phyloP scores from a whole-genome alignment of 2,888 invertebrate species.

The Desoria tigrina region DNA sequence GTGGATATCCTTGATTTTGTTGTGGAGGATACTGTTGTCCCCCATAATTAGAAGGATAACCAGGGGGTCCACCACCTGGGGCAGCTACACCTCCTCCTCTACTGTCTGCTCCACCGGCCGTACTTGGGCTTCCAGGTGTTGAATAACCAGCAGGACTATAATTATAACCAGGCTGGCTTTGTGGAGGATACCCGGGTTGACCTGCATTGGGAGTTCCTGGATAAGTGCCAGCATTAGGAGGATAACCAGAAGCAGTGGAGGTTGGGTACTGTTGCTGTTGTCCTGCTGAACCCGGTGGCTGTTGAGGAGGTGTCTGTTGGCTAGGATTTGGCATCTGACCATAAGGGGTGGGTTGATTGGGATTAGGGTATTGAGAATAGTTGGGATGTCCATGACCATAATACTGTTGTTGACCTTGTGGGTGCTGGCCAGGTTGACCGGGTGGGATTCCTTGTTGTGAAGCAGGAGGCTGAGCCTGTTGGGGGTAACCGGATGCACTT shows the following conservation, averaged over 20 bases:
- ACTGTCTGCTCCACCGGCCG: constrained; percentile 50
- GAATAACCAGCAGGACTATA: constrained; percentile 63
- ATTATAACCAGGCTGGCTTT: constrained; percentile 61
- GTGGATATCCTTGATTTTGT: constrained; percentile 52
- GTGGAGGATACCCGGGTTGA: constrained; percentile 58
- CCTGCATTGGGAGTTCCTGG: constrained; percentile 39
- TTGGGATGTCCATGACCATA: constrained; percentile 47
- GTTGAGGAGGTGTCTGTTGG: constrained; percentile 35
- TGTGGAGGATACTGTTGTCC: constrained; percentile 45
- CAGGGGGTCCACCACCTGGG: constrained; percentile 36
- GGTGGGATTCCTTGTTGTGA: constrained; percentile 62
- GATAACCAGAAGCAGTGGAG: constrained; percentile 46
- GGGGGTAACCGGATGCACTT: constrained; percentile 26
- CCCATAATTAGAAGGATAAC: constrained; percentile 29
- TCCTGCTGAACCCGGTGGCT: constrained; percentile 28
- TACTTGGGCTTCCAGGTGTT: constrained; percentile 56
- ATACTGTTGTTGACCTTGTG: constrained; percentile 41
- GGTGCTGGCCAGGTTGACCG: constrained; percentile 66
- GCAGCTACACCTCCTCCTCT: constrained; percentile 36
- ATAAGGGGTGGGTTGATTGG: constrained; percentile 47
- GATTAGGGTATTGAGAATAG: constrained; percentile 50
- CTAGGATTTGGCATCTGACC: constrained; percentile 50
- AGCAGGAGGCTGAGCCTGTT: constrained; percentile 28
- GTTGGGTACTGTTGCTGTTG: constrained; percentile 47
- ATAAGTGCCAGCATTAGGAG: constrained; percentile 44